These are phyloP conservation scores for Albula goreensis DNA, from an alignment of 2,113 vertebrate genomes.

Conservation along the genomic window DNA sequence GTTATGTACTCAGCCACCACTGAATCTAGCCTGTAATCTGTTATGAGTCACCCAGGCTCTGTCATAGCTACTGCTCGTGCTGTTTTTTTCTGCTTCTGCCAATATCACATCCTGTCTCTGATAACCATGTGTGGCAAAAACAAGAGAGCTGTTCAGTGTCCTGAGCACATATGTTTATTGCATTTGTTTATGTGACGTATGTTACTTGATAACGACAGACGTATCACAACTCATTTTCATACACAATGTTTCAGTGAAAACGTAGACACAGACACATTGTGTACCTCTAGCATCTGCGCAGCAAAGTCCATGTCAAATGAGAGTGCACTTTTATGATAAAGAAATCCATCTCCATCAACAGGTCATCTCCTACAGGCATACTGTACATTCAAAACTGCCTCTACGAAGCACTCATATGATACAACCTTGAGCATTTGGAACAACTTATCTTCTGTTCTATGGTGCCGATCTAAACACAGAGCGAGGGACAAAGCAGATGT, in stretches of 20 bases:
- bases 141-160: background rate
- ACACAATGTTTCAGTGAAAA: background rate
- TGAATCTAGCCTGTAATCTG: background rate
- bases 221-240: background rate
- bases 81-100: background rate
- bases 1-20: background rate
- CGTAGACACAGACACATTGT: background rate
- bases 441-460: background rate
- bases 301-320: too few relatives aligned
- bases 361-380: background rate
- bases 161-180: background rate
- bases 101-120: background rate
- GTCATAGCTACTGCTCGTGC: background rate
- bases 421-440: background rate
- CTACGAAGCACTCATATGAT: background rate
- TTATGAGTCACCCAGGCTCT: background rate
- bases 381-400: background rate
- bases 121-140: background rate
- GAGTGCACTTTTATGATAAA: background rate
- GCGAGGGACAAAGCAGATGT: background rate
- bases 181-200: background rate
- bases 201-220: background rate
- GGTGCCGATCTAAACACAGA: background rate
- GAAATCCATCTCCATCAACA: background rate
- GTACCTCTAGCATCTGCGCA: too few relatives aligned